A percentile compares a stretch with the other conserved stretches of the same genome.
Evolutionary conservation across 1,140 invertebrate genomes (phyloP).

Genomic region (Mylabris phalerata): DNA sequence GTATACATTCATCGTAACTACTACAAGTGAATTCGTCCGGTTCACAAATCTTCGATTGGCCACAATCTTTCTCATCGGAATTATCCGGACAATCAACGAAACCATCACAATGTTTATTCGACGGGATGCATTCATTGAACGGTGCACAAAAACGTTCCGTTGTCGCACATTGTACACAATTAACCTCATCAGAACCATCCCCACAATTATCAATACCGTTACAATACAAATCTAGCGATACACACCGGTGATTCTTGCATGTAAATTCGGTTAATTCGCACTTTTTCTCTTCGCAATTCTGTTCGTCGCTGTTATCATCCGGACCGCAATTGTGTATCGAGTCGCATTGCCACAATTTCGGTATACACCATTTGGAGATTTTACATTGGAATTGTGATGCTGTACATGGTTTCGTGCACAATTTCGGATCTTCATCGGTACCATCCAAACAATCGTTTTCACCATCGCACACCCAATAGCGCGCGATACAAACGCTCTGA

Average conservation of each 20-base stretch:
- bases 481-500: constrained; percentile 54
- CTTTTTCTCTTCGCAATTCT: constrained; percentile 30
- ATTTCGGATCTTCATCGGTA: constrained; percentile 52
- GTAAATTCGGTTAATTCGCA: constrained; percentile 60
- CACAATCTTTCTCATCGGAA: constrained; percentile 53
- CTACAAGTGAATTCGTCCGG: constrained; percentile 50
- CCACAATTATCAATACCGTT: constrained; percentile 65
- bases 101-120: constrained; percentile 29
- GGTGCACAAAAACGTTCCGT: constrained; percentile 51
- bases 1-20: constrained; percentile 51
- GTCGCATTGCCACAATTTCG: constrained; percentile 66
- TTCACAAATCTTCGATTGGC: constrained; percentile 42
- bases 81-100: constrained; percentile 44
- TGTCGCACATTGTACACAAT: constrained; percentile 50
- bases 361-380: constrained; percentile 58
- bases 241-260: constrained; percentile 65
- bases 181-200: constrained; percentile 62
- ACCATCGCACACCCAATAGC: constrained; percentile 60
- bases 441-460: constrained; percentile 59
- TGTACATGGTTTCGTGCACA: constrained; percentile 47
- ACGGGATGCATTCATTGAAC: constrained; percentile 26
- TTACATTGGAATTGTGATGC: constrained; percentile 54
- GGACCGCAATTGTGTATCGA: constrained; percentile 57
- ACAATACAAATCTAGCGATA: constrained; percentile 63
- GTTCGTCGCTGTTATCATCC: constrained; percentile 53